Base-by-base conservation (phyloP, 1,140 invertebrate species). In the Muscidifurax raptorellus region DNA sequence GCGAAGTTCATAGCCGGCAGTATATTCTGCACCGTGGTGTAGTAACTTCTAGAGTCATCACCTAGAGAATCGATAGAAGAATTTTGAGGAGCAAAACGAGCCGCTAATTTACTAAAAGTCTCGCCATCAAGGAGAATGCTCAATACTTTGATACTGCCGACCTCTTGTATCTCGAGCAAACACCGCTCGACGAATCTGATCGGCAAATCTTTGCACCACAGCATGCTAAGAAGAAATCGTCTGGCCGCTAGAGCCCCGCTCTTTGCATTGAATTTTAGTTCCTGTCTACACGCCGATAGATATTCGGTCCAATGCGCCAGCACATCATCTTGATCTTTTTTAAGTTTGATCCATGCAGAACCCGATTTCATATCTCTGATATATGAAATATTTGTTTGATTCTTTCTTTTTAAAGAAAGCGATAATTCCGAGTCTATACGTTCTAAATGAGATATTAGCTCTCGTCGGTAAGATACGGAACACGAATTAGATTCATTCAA, bases 161-260 rank as follows among this genome's bases (percentile, higher is more conserved):
- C 32, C 3, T 30, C 36, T 1, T 80, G 22, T 10, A 84, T 28
- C 12, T 80, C 66, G 0, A 3, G 18, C 4, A 75, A 18, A 10
- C 59, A 84, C 3, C 72, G 67, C 6, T 80, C 64, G 2, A 80
- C 25, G 18, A 84, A 84, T 18, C 30, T 75, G 0, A 84, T 66
- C 2, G 83, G 83, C 10, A 84, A 40, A 2, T 80, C 78, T 13
- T 84, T 47, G 27, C 75, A 47, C 83, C 83, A 84, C 18, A 66
- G 72, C 1, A 22, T 71, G 22, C 28, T 1, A 2, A 10, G 13
- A 1, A 84, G 3, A 40, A 84, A 84, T 0, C 22, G 30, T 25
- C 30, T 71, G 0, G 44, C 67, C 6, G 27, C 59, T 9, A 40
- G 10, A 40, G 36, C 36, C 10, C 36, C 36, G 9, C 36, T 40